These are phyloP conservation scores for Hyppa rectilinea DNA, from an alignment of 2,888 invertebrate genomes.

Conservation along the genomic window DNA sequence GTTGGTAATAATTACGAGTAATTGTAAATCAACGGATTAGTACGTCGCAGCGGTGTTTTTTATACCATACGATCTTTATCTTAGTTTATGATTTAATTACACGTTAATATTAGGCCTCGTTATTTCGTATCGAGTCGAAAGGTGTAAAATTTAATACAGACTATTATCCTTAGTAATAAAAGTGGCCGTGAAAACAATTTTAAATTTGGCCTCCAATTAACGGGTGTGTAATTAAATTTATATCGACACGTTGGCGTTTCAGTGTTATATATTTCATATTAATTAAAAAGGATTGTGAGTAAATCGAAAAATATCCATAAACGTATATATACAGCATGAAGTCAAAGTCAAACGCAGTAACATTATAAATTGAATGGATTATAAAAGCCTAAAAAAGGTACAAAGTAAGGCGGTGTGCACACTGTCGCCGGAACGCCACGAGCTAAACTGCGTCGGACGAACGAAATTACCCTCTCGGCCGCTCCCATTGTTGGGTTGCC, in stretches of 20 bases:
- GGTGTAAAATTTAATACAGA: constrained; percentile 80
- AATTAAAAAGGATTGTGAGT: constrained; percentile 51
- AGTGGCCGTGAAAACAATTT: constrained; percentile 69
- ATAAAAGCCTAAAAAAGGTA: constrained; percentile 71
- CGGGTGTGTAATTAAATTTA: constrained; percentile 61
- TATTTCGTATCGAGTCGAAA: constrained; percentile 78
- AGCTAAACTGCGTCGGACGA: constrained; percentile 79
- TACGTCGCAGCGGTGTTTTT: constrained; percentile 78
- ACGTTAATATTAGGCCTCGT: constrained; percentile 77
- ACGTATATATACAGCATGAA: constrained; percentile 40
- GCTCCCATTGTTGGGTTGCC: constrained; percentile 88
- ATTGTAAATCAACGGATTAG: constrained; percentile 89
- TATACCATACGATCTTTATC: constrained; percentile 81
- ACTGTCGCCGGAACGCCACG: constrained; percentile 76
- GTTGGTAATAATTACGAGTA: constrained; percentile 85
- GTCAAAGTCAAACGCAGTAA: constrained; percentile 64
- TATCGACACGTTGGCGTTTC: constrained; percentile 61
- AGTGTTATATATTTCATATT: constrained; percentile 50
- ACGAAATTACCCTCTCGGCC: constrained; percentile 83
- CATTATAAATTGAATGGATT: constrained; percentile 69
- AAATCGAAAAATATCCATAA: constrained; percentile 50
- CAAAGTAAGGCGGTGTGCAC: constrained; percentile 70
- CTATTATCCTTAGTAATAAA: constrained; percentile 79
- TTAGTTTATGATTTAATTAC: constrained; percentile 89
- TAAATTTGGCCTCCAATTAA: constrained; percentile 66